Base-by-base conservation (phyloP, 2,888 invertebrate genomes). In the Cheilosia vernalis region DNA sequence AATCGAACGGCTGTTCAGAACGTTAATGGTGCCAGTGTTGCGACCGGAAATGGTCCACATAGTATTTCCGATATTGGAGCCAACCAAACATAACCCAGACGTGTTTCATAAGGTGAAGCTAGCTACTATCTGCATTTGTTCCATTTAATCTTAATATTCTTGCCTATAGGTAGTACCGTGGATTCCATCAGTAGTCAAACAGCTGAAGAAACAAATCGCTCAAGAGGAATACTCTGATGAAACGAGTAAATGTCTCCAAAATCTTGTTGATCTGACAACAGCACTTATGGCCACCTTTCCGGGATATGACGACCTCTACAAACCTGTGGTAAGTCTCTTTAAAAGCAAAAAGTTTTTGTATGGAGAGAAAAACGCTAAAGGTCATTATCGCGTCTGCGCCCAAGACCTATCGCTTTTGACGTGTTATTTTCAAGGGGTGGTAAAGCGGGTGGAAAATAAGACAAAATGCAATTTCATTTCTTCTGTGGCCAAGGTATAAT, bases 51-150 rank as follows among this genome's bases (percentile, higher is more conserved):
- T 94, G 0, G 94, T 94, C 1, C 93, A 94, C 2, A 94, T 95
- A 49, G 94, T 95, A 5, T 93, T 95, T 87, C 93, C 95, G 84
- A 94, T 96, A 89, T 89, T 96, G 15, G 93, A 94, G 0, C 94
- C 94, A 0, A 92, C 94, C 84, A 93, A 95, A 60, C 94, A 95
- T 61, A 94, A 93, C 4, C 93, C 93, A 0, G 93, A 93, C 42
- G 93, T 94, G 21, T 94, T 95, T 86, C 94, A 94, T 87, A 94
- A 93, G 92, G 94, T 95, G 63, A 53, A 42, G 9, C 5, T 2
- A 7, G 4, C 2, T 0, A 44, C n/a, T 19, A 15, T 44, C 17
- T n/a, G 19, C 44, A 15, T 33, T 24, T 40, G 21, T 30, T n/a
- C 21, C 5, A 1, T 21, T 60, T 42, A 10, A 40, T 63, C 60